Conservation (phyloP, 2,888 invertebrate genomes). For the Macrophya annulata region DNA sequence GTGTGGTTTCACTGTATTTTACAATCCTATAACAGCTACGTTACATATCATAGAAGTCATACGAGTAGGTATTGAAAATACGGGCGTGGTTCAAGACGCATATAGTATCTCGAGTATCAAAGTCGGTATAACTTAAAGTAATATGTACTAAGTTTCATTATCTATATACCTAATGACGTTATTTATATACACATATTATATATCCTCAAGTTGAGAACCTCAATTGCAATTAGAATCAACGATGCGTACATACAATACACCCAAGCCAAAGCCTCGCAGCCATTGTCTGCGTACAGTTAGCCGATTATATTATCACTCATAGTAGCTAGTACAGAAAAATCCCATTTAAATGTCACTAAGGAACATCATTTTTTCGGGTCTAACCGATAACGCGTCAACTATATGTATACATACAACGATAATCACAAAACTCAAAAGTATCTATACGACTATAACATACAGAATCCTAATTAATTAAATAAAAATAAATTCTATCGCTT, state of each 20-base stretch:
- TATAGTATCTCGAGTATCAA: background rate
- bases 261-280: slow-evolving; percentile 62
- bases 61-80: background rate
- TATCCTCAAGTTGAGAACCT: slow-evolving; percentile 37
- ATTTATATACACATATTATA: too few species aligned
- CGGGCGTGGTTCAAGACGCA: background rate
- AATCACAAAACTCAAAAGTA: background rate
- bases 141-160: background rate
- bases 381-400: background rate
- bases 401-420: too few species aligned
- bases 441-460: background rate
- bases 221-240: slow-evolving; percentile 50
- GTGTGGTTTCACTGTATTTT: too few species aligned
- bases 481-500: too few species aligned
- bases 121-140: background rate
- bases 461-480: too few species aligned
- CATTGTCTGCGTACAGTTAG: slow-evolving; percentile 75
- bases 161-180: background rate
- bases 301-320: slow-evolving; percentile 66
- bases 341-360: slow-evolving; percentile 42
- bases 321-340: slow-evolving; percentile 12
- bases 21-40: too few species aligned
- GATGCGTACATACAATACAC: slow-evolving; percentile 39
- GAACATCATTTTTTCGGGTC: background rate
- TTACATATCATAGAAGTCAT: background rate